A percentile compares a stretch with the other conserved stretches of the same genome.
These are phyloP conservation scores for Odocoileus hemionus DNA, from an alignment of 2,113 vertebrate genomes.

Conservation along the genomic window DNA sequence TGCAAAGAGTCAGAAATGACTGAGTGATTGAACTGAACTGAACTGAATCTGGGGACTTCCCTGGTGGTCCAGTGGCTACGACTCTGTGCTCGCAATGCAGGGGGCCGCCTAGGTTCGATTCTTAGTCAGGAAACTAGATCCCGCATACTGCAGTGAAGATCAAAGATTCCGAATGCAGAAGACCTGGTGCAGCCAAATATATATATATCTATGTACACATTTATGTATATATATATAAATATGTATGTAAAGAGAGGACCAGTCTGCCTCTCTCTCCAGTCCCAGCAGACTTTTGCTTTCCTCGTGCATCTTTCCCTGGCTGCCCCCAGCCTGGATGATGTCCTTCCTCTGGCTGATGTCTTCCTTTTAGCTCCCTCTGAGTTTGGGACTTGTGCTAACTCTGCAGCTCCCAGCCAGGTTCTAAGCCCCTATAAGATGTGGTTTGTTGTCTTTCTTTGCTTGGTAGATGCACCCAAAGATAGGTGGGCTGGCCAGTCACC, in stretches of 20 bases:
- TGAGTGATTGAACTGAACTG: too few species aligned
- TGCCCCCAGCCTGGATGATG: background rate
- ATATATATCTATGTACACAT: background rate
- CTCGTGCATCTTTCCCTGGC: accelerated
- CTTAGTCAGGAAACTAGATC: background rate
- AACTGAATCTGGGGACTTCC: background rate
- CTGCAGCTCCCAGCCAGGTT: background rate
- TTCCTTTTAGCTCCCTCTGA: background rate
- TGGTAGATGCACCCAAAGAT: accelerated
- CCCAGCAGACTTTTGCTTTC: background rate
- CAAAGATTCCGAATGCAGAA: background rate
- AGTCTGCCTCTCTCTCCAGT: accelerated
- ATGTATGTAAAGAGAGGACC: background rate
- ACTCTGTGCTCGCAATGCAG: background rate
- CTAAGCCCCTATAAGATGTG: background rate
- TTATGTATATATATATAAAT: background rate
- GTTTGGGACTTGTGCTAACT: background rate
- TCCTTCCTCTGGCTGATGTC: background rate
- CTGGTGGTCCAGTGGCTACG: background rate
- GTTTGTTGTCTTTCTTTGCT: background rate
- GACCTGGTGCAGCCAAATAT: background rate
- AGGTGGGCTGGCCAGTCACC: background rate
- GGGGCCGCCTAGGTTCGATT: background rate
- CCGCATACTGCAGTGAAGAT: background rate
- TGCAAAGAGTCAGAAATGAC: too few species aligned